A percentile compares a stretch with the other conserved stretches of the same genome.
phyloP scores from a whole-genome alignment of 2,797 vertebrate species.

The Meriones psammophilus region DNA sequence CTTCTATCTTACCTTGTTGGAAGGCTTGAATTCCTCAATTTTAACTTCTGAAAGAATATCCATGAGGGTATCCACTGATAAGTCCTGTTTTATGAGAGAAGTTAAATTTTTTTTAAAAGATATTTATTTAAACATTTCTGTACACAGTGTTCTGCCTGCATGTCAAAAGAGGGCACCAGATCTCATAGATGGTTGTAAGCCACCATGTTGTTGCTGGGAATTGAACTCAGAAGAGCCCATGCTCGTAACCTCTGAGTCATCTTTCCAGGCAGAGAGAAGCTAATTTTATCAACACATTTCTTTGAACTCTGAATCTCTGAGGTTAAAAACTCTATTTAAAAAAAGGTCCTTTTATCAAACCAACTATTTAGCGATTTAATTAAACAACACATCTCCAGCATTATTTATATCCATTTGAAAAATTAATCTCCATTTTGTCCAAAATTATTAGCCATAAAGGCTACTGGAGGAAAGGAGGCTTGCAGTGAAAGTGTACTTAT shows the following conservation, averaged over 20 bases:
- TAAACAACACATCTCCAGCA: constrained; percentile 32
- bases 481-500: neutral
- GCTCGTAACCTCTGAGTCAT: no score
- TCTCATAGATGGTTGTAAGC: no score
- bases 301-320: constrained; percentile 66
- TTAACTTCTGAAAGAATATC: constrained; percentile 91
- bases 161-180: no score
- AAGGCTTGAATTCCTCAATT: constrained; percentile 95
- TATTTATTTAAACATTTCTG: no score
- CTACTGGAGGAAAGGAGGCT: neutral
- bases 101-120: neutral
- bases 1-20: constrained; percentile 92
- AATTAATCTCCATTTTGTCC: constrained; percentile 51
- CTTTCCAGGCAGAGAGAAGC: constrained; percentile 14
- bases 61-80: constrained; percentile 91
- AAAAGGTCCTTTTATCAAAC: constrained; percentile 22
- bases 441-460: constrained; percentile 14
- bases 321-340: constrained; percentile 21
- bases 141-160: no score
- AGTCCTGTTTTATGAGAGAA: constrained; percentile 89
- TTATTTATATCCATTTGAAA: constrained; percentile 39
- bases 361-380: neutral
- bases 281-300: constrained; percentile 55
- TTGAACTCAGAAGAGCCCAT: no score
- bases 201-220: no score